These are phyloP conservation scores for Tetraodon nigroviridis DNA, from an alignment of 2,113 vertebrate genomes.

Conservation along the genomic window DNA sequence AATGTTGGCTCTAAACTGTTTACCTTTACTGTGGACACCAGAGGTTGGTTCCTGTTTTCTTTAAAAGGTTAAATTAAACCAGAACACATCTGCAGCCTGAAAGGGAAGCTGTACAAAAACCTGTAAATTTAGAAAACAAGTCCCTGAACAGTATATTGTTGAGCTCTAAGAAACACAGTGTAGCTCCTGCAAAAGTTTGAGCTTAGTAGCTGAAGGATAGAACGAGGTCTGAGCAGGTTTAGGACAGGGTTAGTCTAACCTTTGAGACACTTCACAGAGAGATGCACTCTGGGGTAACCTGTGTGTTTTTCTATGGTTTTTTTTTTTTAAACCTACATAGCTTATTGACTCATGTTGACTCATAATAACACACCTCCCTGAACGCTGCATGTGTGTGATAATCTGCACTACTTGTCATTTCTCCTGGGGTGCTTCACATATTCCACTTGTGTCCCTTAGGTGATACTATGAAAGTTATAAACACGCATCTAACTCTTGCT, in stretches of 20 bases:
- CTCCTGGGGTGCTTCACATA: constrained; percentile 9
- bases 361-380: constrained; percentile 21
- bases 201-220: constrained; percentile 14
- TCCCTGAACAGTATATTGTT: constrained; percentile 57
- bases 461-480: constrained; percentile 18
- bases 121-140: constrained; percentile 54
- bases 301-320: constrained; percentile 14
- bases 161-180: constrained; percentile 15
- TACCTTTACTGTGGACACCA: constrained; percentile 3
- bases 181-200: constrained; percentile 25
- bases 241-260: constrained; percentile 28
- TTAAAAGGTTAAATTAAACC: constrained; percentile 17
- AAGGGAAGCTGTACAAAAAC: constrained; percentile 43
- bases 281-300: constrained; percentile 44
- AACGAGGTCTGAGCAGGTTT: constrained; percentile 32
- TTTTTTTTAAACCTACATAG: constrained; percentile 39
- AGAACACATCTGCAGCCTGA: constrained; percentile 13
- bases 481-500: constrained; percentile 23
- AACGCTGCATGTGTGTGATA: constrained; percentile 11
- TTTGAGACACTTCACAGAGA: constrained; percentile 34
- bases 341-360: constrained; percentile 44
- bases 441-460: constrained; percentile 29
- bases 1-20: no score
- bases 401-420: constrained; percentile 5
- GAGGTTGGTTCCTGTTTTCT: constrained; percentile 20